Evolutionary conservation across 2,113 vertebrate species (phyloP).

Genomic region (Melanerpes formicivorus): DNA sequence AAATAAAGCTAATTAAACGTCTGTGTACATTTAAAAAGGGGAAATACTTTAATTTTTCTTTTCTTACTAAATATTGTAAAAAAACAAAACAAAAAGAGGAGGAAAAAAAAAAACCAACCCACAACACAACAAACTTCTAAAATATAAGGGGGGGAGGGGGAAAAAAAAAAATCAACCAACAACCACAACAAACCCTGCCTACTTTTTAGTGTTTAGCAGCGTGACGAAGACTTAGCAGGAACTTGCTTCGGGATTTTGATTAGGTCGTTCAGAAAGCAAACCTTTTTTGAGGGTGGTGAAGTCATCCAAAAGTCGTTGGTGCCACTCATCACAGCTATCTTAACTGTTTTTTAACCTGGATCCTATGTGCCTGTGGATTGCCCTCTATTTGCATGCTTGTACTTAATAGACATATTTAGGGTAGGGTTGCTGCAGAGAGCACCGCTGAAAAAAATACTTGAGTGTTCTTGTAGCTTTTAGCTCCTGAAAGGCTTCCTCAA

Average conservation of each 20-base stretch:
- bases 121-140: slow-evolving; percentile 22
- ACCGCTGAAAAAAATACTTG: slow-evolving; percentile 70
- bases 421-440: slow-evolving; percentile 77
- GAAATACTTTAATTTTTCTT: slow-evolving; percentile 91
- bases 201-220: slow-evolving; percentile 79
- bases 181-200: slow-evolving; percentile 25
- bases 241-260: slow-evolving; percentile 80
- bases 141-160: slow-evolving; percentile 71
- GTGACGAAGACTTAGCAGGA: slow-evolving; percentile 80
- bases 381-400: slow-evolving; percentile 84
- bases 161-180: no score
- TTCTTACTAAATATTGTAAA: slow-evolving; percentile 89
- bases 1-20: slow-evolving; percentile 97
- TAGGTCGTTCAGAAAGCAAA: slow-evolving; percentile 75
- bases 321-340: slow-evolving; percentile 80
- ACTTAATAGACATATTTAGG: slow-evolving; percentile 81
- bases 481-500: slow-evolving; percentile 60
- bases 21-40: slow-evolving; percentile 92
- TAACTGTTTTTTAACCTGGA: slow-evolving; percentile 80
- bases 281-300: slow-evolving; percentile 74
- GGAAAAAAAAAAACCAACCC: no score
- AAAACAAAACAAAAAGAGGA: background rate
- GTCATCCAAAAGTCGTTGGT: slow-evolving; percentile 74
- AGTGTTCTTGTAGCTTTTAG: slow-evolving; percentile 58
- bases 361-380: slow-evolving; percentile 84